Conservation (phyloP, 2,797 vertebrate genomes). For the Gymnothorax javanicus region DNA sequence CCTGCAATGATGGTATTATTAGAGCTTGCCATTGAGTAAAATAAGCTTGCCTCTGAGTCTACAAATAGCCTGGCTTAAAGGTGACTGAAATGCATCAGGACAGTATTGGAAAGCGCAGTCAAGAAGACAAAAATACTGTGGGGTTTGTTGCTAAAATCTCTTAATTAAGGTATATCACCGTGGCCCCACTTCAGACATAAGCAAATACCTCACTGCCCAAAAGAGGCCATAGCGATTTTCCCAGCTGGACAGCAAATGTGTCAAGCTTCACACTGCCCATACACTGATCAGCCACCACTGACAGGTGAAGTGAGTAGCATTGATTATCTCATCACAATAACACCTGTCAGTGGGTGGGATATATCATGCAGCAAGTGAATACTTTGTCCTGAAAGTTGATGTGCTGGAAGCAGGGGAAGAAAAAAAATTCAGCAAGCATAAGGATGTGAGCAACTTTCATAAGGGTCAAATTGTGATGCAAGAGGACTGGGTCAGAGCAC, state of each 20-base stretch:
- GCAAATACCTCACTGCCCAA: background rate
- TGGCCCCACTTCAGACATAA: background rate
- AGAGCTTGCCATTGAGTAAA: background rate
- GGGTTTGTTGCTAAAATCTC: slow-evolving; percentile 13
- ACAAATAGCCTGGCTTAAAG: slow-evolving; percentile 37
- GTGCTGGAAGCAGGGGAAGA: too few species aligned
- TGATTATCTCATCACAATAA: too few species aligned
- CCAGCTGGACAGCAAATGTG: background rate
- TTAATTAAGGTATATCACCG: background rate
- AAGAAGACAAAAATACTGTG: slow-evolving; percentile 37
- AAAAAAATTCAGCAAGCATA: too few species aligned
- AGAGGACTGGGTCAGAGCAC: too few species aligned
- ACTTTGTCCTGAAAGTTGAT: too few species aligned
- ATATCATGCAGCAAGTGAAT: too few species aligned
- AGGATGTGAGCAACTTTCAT: too few species aligned
- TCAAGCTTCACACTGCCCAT: background rate
- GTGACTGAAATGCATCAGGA: slow-evolving; percentile 15
- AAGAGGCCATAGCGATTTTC: background rate
- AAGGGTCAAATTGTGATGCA: too few species aligned
- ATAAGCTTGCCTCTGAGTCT: background rate
- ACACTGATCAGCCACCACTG: background rate
- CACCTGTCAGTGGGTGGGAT: too few species aligned
- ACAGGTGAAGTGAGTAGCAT: too few species aligned
- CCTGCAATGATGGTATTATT: background rate
- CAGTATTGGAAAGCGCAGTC: slow-evolving; percentile 25